Percentiles rank a stretch among this genome's conserved stretches.
Evolutionary conservation across 2,888 invertebrate species (phyloP).

Genomic region (Desoria tigrina): DNA sequence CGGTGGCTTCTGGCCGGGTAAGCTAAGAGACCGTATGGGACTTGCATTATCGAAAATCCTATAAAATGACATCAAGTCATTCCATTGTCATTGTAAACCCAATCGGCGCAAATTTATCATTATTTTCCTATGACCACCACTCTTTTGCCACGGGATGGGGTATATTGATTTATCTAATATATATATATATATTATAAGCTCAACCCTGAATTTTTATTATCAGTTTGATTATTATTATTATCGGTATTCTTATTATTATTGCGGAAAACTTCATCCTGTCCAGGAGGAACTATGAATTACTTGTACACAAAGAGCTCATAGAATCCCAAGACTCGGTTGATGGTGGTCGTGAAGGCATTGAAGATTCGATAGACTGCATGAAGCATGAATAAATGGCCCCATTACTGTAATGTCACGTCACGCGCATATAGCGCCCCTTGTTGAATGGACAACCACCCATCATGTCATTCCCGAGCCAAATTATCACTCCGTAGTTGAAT

Average conservation of each 20-base stretch:
- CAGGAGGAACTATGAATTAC: too few relatives aligned
- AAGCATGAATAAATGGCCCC: slow-evolving; percentile 11
- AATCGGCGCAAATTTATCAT: slow-evolving; percentile 28
- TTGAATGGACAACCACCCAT: slow-evolving; percentile 8
- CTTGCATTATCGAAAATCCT: neutral
- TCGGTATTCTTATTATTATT: slow-evolving; percentile 12
- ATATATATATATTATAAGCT: too few relatives aligned
- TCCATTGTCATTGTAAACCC: slow-evolving; percentile 27
- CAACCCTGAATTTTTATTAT: neutral
- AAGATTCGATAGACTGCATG: neutral
- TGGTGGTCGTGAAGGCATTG: too few relatives aligned
- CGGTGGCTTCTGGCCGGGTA: neutral
- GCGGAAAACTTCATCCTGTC: neutral
- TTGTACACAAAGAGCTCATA: too few relatives aligned
- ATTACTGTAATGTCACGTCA: slow-evolving; percentile 21
- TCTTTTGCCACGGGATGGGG: neutral
- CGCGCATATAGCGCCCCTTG: slow-evolving; percentile 5
- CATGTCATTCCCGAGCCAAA: neutral
- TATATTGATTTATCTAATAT: too few relatives aligned
- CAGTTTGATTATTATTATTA: slow-evolving; percentile 15
- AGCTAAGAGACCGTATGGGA: neutral
- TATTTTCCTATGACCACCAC: slow-evolving; percentile 24
- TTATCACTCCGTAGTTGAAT: too few relatives aligned
- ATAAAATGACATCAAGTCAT: too few relatives aligned
- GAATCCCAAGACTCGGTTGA: too few relatives aligned